Percentiles rank a stretch among this genome's conserved stretches.
Conservation (phyloP, 2,797 vertebrate species). For the Neosalanx taihuensis region DNA sequence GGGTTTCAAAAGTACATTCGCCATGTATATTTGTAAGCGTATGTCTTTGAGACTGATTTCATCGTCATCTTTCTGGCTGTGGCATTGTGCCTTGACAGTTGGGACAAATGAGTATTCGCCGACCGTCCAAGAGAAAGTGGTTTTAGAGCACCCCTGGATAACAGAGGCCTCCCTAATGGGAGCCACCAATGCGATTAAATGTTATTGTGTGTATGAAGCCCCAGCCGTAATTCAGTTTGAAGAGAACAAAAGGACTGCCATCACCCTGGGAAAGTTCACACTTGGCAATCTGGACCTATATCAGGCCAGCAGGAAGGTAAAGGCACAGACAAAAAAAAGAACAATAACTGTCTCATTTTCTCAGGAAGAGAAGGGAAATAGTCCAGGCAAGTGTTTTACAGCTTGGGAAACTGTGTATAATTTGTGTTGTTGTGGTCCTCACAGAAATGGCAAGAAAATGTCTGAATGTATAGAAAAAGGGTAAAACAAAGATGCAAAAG, state of each 20-base stretch:
- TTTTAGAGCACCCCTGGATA: constrained; percentile 70
- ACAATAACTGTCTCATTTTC: constrained; percentile 36
- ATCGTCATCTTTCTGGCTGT: constrained; percentile 35
- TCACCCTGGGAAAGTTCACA: constrained; percentile 75
- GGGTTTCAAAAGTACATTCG: no score
- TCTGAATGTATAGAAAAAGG: no score
- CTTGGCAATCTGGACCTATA: constrained; percentile 69
- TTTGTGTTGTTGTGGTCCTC: neutral
- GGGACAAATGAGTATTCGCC: constrained; percentile 61
- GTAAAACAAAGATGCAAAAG: no score
- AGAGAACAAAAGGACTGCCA: constrained; percentile 66
- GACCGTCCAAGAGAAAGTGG: constrained; percentile 67
- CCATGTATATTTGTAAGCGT: constrained; percentile 6
- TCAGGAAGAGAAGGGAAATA: neutral
- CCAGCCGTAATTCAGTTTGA: constrained; percentile 76
- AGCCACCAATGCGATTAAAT: constrained; percentile 68
- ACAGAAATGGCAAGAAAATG: no score
- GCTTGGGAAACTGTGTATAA: neutral
- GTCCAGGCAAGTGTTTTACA: neutral
- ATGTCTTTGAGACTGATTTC: constrained; percentile 36
- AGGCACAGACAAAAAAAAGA: constrained; percentile 50
- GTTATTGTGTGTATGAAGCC: constrained; percentile 77
- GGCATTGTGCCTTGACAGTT: constrained; percentile 43
- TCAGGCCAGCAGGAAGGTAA: constrained; percentile 36
- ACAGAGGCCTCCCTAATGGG: constrained; percentile 71